Conservation (phyloP, 2,797 vertebrate genomes). For the Sebastes melanostomus region DNA sequence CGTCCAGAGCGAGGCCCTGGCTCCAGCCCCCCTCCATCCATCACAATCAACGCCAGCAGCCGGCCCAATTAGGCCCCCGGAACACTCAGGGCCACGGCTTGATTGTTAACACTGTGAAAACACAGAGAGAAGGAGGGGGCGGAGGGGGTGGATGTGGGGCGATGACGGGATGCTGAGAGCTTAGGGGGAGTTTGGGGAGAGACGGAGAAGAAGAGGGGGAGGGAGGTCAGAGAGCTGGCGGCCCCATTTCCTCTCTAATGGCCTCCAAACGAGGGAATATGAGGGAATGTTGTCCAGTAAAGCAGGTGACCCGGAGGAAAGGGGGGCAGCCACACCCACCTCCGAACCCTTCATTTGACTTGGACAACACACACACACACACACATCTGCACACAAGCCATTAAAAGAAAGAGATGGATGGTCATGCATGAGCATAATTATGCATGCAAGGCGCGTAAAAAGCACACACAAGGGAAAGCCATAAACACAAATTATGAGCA, state of each 20-base stretch:
- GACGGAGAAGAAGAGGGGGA: slow-evolving; percentile 30
- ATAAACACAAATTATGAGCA: slow-evolving; percentile 54
- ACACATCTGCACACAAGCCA: slow-evolving; percentile 35
- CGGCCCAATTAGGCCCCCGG: slow-evolving; percentile 78
- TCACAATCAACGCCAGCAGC: slow-evolving; percentile 82
- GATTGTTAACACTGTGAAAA: slow-evolving; percentile 82
- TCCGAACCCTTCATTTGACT: slow-evolving; percentile 11
- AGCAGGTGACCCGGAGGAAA: slow-evolving; percentile 74
- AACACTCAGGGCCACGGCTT: slow-evolving; percentile 79
- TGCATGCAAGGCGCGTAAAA: slow-evolving; percentile 17
- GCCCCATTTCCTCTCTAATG: slow-evolving; percentile 84
- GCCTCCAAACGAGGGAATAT: slow-evolving; percentile 72
- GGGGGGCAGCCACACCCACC: slow-evolving; percentile 54
- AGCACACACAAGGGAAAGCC: slow-evolving; percentile 28
- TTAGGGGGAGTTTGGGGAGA: slow-evolving; percentile 39
- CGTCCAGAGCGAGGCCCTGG: slow-evolving; percentile 43
- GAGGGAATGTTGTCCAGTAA: slow-evolving; percentile 73
- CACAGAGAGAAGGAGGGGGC: slow-evolving; percentile 35
- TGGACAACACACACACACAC: slow-evolving; percentile 25
- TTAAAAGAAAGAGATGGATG: slow-evolving; percentile 52
- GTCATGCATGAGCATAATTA: slow-evolving; percentile 48
- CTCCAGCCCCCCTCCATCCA: slow-evolving; percentile 71
- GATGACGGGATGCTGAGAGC: slow-evolving; percentile 55
- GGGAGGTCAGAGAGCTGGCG: slow-evolving; percentile 60
- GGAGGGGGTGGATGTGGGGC: slow-evolving; percentile 37